Percentiles rank a stretch among this genome's conserved stretches.
Evolutionary conservation across 2,113 vertebrate species (phyloP).

Genomic region (Aldabrachelys gigantea): DNA sequence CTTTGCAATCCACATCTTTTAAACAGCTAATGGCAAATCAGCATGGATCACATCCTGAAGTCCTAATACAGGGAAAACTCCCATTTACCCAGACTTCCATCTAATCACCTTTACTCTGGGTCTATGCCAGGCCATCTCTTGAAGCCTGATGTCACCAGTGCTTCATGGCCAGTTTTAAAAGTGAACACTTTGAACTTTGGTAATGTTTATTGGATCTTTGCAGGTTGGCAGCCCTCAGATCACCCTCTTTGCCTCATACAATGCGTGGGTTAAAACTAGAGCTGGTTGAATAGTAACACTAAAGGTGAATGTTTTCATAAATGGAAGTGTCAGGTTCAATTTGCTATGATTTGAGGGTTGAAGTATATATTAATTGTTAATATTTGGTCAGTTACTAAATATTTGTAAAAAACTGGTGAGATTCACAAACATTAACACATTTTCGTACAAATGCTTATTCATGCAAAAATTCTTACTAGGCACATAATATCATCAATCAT

Average conservation of each 20-base stretch:
- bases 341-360: background rate
- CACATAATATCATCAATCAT: background rate
- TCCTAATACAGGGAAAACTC: background rate
- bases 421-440: background rate
- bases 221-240: fast-evolving
- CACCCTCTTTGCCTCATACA: background rate
- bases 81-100: background rate
- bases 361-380: background rate
- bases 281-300: background rate
- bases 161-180: background rate
- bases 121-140: fast-evolving
- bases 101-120: background rate
- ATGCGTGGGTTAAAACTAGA: background rate
- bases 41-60: background rate
- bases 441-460: background rate
- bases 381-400: background rate
- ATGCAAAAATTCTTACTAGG: background rate
- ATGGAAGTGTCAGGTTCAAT: background rate
- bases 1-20: background rate
- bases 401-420: background rate
- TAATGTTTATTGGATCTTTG: background rate
- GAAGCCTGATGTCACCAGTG: background rate
- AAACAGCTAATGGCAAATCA: background rate
- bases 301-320: background rate
- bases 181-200: background rate